A percentile compares a stretch with the other conserved stretches of the same genome.
Conservation (phyloP, 2,797 vertebrate species). For the Coreius guichenoti region DNA sequence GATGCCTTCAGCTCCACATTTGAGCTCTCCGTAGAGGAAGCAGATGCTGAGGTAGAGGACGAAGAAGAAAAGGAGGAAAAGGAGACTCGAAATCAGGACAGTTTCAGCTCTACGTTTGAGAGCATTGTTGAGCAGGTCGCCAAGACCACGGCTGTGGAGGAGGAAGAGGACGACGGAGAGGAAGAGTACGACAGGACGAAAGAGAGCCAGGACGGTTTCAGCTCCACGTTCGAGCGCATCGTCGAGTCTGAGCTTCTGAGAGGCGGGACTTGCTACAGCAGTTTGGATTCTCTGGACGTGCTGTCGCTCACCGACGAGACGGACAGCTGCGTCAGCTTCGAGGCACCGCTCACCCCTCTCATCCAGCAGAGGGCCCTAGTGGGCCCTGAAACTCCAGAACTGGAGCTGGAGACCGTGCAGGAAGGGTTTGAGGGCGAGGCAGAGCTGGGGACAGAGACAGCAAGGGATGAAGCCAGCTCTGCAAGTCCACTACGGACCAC, state of each 20-base stretch:
- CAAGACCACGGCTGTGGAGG: conserved; percentile 68
- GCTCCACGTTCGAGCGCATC: conserved; percentile 94
- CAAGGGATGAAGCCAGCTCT: conserved; percentile 64
- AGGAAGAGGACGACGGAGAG: conserved; percentile 71
- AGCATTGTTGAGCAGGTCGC: conserved; percentile 89
- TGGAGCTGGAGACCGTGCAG: conserved; percentile 82
- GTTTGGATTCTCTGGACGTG: conserved; percentile 93
- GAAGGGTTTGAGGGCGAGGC: conserved; percentile 76
- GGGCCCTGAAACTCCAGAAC: conserved; percentile 86
- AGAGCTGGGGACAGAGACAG: conserved; percentile 61
- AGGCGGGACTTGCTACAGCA: conserved; percentile 94
- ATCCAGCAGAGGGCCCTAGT: conserved; percentile 92
- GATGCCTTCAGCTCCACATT: conserved; percentile 83
- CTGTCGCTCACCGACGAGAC: conserved; percentile 95
- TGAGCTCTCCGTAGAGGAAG: conserved; percentile 80
- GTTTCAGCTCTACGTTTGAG: conserved; percentile 93
- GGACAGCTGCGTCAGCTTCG: conserved; percentile 96
- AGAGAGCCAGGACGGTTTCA: conserved; percentile 93
- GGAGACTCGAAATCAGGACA: conserved; percentile 81
- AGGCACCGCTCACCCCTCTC: conserved; percentile 92
- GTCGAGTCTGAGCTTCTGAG: conserved; percentile 94
- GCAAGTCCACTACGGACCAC: conserved; percentile 89
- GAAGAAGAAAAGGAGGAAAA: conserved; percentile 70
- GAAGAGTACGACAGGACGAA: conserved; percentile 76
- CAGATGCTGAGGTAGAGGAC: conserved; percentile 76